These are phyloP conservation scores for Pelosia muscerda DNA, from an alignment of 2,888 invertebrate species.

Conservation along the genomic window DNA sequence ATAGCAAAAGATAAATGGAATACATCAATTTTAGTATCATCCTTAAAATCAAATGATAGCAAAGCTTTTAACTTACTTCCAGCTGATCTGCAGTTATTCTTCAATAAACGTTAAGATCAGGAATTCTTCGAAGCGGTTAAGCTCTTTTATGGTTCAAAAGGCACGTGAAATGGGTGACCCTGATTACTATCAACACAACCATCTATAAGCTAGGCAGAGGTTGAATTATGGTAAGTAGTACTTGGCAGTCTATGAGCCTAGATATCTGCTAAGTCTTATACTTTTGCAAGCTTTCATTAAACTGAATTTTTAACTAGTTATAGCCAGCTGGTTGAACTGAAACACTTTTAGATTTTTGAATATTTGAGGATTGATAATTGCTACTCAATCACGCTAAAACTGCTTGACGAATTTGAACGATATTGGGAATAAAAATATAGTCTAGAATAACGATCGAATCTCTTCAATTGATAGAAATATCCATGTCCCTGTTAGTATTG, in stretches of 20 bases:
- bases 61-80: background rate
- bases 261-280: background rate
- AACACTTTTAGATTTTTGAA: background rate
- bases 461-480: too few relatives aligned
- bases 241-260: background rate
- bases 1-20: background rate
- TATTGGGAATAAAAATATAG: background rate
- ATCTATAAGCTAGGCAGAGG: background rate
- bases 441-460: background rate
- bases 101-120: background rate
- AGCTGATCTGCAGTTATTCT: background rate
- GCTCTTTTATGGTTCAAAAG: background rate
- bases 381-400: background rate
- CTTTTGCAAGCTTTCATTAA: background rate
- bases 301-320: background rate
- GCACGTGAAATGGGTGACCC: constrained; percentile 5
- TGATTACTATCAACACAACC: background rate
- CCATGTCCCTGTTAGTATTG: background rate
- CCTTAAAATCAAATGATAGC: background rate
- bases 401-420: background rate
- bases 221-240: constrained; percentile 18
- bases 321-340: background rate
- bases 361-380: background rate
- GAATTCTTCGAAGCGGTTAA: background rate
- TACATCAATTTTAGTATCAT: background rate